These are phyloP conservation scores for Eristalinus aeneus DNA, from an alignment of 2,888 invertebrate genomes.

Conservation along the genomic window DNA sequence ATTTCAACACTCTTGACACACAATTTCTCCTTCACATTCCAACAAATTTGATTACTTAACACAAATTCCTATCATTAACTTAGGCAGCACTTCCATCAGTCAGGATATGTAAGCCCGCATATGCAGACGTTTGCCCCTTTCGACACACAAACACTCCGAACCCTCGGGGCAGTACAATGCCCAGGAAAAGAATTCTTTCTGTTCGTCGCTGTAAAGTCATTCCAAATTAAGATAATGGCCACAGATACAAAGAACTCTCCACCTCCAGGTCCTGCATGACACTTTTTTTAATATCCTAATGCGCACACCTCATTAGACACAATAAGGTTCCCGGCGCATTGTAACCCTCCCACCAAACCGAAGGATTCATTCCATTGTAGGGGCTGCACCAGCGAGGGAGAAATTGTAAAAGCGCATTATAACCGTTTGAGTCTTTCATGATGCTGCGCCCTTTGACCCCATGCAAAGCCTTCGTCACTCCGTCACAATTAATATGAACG, in stretches of 20 bases:
- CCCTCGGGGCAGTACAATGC: not conserved
- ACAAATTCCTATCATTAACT: not conserved
- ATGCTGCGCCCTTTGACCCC: conserved; percentile 60
- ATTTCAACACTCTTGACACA: too few relatives aligned
- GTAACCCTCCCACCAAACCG: not conserved
- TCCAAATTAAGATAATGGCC: conserved; percentile 28
- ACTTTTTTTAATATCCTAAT: conserved; percentile 63
- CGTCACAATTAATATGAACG: conserved; percentile 53
- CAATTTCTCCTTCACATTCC: too few relatives aligned
- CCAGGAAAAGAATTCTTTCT: not conserved
- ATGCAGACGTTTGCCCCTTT: not conserved
- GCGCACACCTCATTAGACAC: conserved; percentile 58
- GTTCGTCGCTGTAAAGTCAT: not conserved
- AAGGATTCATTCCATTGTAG: not conserved
- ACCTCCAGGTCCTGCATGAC: conserved; percentile 1
- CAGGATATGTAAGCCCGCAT: not conserved
- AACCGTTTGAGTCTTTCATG: conserved; percentile 7
- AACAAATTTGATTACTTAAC: not conserved
- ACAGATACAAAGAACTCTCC: not conserved
- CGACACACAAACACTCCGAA: not conserved
- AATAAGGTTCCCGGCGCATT: conserved; percentile 19
- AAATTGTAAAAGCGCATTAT: conserved; percentile 46
- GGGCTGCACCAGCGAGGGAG: not conserved
- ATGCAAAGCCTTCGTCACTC: conserved; percentile 35
- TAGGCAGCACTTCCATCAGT: not conserved